Evolutionary conservation across 2,888 invertebrate genomes (phyloP).

Genomic region (Masnerella sp.): DNA sequence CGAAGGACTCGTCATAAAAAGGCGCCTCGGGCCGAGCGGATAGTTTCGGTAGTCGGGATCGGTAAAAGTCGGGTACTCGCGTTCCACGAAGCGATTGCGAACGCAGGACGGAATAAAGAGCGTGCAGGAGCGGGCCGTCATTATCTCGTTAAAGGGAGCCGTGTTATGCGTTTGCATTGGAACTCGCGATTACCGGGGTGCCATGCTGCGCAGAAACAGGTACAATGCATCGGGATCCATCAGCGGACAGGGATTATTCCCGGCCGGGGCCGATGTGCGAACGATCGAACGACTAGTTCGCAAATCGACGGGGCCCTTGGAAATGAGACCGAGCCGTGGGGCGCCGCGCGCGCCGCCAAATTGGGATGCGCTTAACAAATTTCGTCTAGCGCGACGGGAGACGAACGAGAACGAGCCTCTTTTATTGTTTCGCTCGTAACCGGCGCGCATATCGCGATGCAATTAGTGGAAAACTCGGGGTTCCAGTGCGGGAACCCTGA

Average conservation of each 20-base stretch:
- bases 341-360: conserved; percentile 50
- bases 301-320: conserved; percentile 52
- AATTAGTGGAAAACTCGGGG: no score
- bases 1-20: conserved; percentile 23
- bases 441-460: no score
- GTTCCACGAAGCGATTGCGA: conserved; percentile 66
- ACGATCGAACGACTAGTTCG: conserved; percentile 56
- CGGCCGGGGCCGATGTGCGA: conserved; percentile 38
- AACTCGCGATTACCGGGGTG: conserved; percentile 46
- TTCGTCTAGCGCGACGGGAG: conserved; percentile 71
- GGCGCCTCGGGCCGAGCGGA: neutral
- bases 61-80: conserved; percentile 55
- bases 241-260: conserved; percentile 47
- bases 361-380: conserved; percentile 69
- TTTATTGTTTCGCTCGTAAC: conserved; percentile 53
- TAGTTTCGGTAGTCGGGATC: conserved; percentile 54
- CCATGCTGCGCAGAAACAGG: conserved; percentile 48
- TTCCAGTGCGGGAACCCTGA: no score
- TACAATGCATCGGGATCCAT: conserved; percentile 51
- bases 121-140: conserved; percentile 58
- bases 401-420: conserved; percentile 63
- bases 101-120: conserved; percentile 63
- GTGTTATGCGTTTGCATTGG: conserved; percentile 47
- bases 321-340: conserved; percentile 54
- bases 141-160: conserved; percentile 64